Conservation (phyloP, 1,140 invertebrate genomes). For the Apis laboriosa region DNA sequence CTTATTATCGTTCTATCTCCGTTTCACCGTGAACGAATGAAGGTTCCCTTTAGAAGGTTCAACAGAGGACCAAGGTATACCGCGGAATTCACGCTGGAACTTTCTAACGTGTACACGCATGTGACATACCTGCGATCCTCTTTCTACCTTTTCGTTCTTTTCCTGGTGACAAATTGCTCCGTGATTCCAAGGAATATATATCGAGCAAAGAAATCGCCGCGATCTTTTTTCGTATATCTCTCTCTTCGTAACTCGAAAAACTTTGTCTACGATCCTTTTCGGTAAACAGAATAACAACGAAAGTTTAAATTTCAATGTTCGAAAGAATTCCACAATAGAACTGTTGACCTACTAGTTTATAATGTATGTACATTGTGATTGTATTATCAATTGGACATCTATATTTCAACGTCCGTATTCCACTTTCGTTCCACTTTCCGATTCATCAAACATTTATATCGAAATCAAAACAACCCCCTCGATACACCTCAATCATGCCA, state of each 20-base stretch:
- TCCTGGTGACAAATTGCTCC: slow-evolving; percentile 58
- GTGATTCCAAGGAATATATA: slow-evolving; percentile 4
- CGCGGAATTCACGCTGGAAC: slow-evolving; percentile 45
- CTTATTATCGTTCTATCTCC: background rate
- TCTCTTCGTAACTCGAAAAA: background rate
- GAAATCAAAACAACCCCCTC: background rate
- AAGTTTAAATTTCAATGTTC: background rate
- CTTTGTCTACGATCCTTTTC: background rate
- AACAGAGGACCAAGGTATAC: slow-evolving; percentile 11
- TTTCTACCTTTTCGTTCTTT: slow-evolving; percentile 32
- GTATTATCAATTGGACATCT: no score
- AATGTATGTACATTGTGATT: background rate
- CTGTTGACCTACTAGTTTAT: background rate
- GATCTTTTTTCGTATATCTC: background rate
- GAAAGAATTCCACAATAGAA: background rate
- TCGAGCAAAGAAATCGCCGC: slow-evolving; percentile 2
- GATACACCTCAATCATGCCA: no score
- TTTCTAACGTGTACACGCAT: slow-evolving; percentile 44
- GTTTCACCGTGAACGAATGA: background rate
- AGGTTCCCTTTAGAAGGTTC: background rate
- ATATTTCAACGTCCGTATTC: no score
- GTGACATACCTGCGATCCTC: slow-evolving; percentile 43
- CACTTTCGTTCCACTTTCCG: no score
- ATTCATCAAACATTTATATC: background rate
- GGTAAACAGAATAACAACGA: background rate